Percentiles rank a stretch among this genome's conserved stretches.
Conservation (phyloP, 2,797 vertebrate genomes). For the Varecia variegata region DNA sequence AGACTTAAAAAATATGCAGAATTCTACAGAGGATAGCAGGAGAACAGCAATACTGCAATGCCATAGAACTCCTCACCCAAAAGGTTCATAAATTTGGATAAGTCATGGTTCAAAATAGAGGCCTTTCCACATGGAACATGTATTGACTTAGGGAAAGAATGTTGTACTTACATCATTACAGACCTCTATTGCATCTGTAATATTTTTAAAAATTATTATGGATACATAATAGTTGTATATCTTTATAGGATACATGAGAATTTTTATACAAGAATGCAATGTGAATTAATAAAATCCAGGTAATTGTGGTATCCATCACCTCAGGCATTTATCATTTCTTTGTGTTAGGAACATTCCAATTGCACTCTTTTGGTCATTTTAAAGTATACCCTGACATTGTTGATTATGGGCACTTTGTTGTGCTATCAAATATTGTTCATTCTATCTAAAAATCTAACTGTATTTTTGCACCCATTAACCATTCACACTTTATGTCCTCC, state of each 20-base stretch:
- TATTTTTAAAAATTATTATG: background rate
- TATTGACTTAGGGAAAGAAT: background rate
- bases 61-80: background rate
- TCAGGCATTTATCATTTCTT: background rate
- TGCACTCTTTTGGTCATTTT: background rate
- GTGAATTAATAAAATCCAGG: background rate
- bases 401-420: background rate
- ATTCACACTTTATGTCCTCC: background rate
- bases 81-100: background rate
- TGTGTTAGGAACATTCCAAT: background rate
- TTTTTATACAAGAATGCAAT: background rate
- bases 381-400: background rate
- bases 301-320: background rate
- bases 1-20: background rate
- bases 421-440: background rate
- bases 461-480: background rate
- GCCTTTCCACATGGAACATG: background rate
- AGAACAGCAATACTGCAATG: background rate
- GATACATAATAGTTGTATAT: background rate
- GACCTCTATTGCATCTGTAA: background rate
- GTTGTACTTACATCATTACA: background rate
- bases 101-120: background rate
- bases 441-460: background rate
- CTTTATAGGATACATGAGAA: background rate
- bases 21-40: background rate